Evolutionary conservation across 2,888 invertebrate genomes (phyloP).

Genomic region (Meiosimyza decipiens): DNA sequence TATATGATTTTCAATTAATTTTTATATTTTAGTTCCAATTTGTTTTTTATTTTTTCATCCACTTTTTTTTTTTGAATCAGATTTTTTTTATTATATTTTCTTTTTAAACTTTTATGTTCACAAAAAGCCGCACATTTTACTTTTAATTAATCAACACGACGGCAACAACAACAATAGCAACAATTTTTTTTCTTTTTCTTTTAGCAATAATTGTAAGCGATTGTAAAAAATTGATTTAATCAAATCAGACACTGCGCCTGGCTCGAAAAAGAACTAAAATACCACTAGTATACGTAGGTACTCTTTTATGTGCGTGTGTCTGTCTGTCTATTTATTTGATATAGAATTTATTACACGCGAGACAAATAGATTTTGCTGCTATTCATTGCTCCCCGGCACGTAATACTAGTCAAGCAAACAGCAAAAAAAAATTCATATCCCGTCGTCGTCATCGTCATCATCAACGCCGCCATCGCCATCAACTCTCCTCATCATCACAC

Average conservation of each 20-base stretch:
- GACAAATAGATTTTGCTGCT: slow-evolving; percentile 55
- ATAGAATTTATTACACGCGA: slow-evolving; percentile 49
- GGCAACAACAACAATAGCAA: not conserved
- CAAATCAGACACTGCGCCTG: slow-evolving; percentile 23
- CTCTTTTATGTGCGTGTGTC: not conserved
- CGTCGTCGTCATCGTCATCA: slow-evolving; percentile 50
- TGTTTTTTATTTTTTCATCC: slow-evolving; percentile 34
- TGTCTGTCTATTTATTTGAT: slow-evolving; percentile 20
- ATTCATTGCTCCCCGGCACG: slow-evolving; percentile 65
- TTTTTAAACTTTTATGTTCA: slow-evolving; percentile 34
- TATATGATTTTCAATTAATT: slow-evolving; percentile 20
- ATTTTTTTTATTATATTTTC: slow-evolving; percentile 36
- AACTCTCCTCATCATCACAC: slow-evolving; percentile 43
- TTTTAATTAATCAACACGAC: not conserved
- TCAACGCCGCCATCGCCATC: slow-evolving; percentile 45
- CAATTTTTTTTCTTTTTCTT: slow-evolving; percentile 28
- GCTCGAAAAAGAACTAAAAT: slow-evolving; percentile 36
- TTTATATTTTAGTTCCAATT: slow-evolving; percentile 34
- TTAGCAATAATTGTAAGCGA: slow-evolving; percentile 19
- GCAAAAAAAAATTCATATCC: slow-evolving; percentile 65
- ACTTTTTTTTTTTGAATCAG: slow-evolving; percentile 23
- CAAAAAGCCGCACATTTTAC: slow-evolving; percentile 6
- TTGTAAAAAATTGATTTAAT: slow-evolving; percentile 13
- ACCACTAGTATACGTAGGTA: not conserved
- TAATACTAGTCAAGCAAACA: slow-evolving; percentile 62